These are phyloP conservation scores for Melinaea menophilus DNA, from an alignment of 2,888 invertebrate genomes.

Conservation along the genomic window DNA sequence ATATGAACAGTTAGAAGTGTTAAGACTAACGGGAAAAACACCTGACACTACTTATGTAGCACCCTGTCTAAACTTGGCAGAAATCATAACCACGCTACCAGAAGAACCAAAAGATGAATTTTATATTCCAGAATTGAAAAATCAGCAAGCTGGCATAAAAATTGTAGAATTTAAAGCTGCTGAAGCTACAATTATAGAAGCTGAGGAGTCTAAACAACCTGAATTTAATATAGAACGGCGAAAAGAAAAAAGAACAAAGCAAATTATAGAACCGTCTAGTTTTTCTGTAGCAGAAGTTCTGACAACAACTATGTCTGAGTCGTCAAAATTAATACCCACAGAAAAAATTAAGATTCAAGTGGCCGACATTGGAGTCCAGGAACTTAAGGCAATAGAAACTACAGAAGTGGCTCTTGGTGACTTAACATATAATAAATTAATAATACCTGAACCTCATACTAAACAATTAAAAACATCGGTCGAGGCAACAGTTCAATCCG, in stretches of 20 bases:
- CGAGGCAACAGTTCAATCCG: conserved; percentile 7
- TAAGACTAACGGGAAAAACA: conserved; percentile 1
- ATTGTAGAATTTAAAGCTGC: conserved; percentile 26
- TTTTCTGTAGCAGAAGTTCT: conserved; percentile 17
- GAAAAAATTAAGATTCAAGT: neutral
- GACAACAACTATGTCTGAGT: neutral
- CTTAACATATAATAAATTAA: conserved; percentile 4
- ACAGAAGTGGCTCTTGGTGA: conserved; percentile 3
- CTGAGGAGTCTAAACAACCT: conserved; percentile 9
- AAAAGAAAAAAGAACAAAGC: neutral
- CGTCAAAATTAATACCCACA: conserved; percentile 4
- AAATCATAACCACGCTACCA: conserved; percentile 6
- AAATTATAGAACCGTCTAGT: conserved; percentile 14
- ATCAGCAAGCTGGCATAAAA: conserved; percentile 18
- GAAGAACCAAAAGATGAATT: conserved; percentile 24
- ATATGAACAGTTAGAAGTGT: conserved; percentile 5
- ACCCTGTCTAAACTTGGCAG: conserved; percentile 15
- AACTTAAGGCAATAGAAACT: conserved; percentile 5
- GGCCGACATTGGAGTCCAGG: conserved; percentile 12
- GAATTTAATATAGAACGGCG: conserved; percentile 5
- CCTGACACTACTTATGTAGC: conserved; percentile 7
- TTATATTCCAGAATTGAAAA: conserved; percentile 12
- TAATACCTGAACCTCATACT: conserved; percentile 1
- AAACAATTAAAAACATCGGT: conserved; percentile 2
- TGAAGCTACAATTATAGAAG: conserved; percentile 14